Evolutionary conservation across 2,888 invertebrate genomes (phyloP), one percentile per base, ranked within the genome.

Genomic region (Panorpa germanica): DNA sequence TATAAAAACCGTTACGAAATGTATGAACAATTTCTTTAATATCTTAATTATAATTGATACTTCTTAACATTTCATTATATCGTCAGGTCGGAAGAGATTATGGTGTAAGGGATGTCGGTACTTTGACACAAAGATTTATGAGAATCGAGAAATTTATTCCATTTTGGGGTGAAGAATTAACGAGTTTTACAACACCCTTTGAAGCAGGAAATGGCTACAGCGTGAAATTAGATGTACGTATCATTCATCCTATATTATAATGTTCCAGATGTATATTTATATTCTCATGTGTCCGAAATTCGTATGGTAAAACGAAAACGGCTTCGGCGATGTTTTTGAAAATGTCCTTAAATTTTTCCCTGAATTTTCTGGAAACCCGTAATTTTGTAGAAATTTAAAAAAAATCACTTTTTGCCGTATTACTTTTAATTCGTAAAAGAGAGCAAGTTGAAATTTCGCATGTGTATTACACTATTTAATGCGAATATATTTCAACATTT

Each of bases 91-190:
- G 73, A 1, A 55, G 57, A 42, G 70, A 74, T 47, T 74, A 70
- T 45, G 74, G 73, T 5, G 61, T 65, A 2, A 52, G 67, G 26
- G 70, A 74, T 47, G 71, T 71, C 9, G 75, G 73, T 3, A 68
- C 67, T 39, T 55, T 71, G 27, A 70, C 73, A 0, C 63, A 73
- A 45, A 52, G 72, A 28, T 67, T 65, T 37, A 63, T 74, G 55
- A 50, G 74, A 35, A 66, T 73, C 33, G 73, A 74, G 47, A 61
- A 70, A 41, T 71, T 73, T 45, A 71, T 73, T 43, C 71, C 73
- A 4, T 73, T 71, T 49, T 74, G 73, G 73, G 73, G 67, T 2
- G 69, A 70, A 41, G 74, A 74, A 48, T 49, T 75, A 14, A 63
- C 59, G 14, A 63, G 64, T 36, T 59, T 60, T 29, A 63, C 62